Base-by-base conservation (phyloP, 2,797 vertebrate species). In the Enteromius argenteus region DNA sequence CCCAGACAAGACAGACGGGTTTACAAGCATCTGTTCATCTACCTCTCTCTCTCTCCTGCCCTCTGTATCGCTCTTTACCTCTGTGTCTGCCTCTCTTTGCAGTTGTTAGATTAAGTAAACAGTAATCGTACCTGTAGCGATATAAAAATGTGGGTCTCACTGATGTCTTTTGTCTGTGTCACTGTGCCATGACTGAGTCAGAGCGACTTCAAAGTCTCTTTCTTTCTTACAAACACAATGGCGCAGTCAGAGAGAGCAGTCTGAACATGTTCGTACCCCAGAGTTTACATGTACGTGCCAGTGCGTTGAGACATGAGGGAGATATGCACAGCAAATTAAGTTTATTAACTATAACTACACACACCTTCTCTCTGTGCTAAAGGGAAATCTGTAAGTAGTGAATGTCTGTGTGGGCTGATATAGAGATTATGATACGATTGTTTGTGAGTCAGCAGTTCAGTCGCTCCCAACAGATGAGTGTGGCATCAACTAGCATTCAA, bases 1-100 rank as follows among this genome's bases (percentile, higher is more conserved):
- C 42, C 39, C 68, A 79, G 62, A 78, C 71, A 58, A 86, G 44
- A 64, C 84, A 81, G 58, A 72, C 58, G 9, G 56, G 81, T 86
- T 88, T 81, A 79, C 67, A 60, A 64, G 74, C 78, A 85, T 58
- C 68, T 81, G 84, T 82, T 74, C 74, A 58, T n/a, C 77, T 69
- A 56, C 3, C 60, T 23, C 53, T 58, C 39, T 80, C 39, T 68
- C 23, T 73, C 9, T 71, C 13, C 46, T 46, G 14, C 42, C 39
- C 32, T 82, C 67, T 46, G 30, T 46, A 53, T 69, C 5, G 0
- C 14, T 32, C 7, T 49, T 78, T 32, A 46, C 37, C 46, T 73
- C 42, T 53, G 64, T 58, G 67, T 71, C 53, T 80, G n/a, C 42
- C 21, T 51, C 42, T 44, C 62, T 80, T 74, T 53, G 19, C 35